These are phyloP conservation scores for Phaenicophaeus curvirostris DNA, from an alignment of 2,797 vertebrate genomes.

Conservation along the genomic window DNA sequence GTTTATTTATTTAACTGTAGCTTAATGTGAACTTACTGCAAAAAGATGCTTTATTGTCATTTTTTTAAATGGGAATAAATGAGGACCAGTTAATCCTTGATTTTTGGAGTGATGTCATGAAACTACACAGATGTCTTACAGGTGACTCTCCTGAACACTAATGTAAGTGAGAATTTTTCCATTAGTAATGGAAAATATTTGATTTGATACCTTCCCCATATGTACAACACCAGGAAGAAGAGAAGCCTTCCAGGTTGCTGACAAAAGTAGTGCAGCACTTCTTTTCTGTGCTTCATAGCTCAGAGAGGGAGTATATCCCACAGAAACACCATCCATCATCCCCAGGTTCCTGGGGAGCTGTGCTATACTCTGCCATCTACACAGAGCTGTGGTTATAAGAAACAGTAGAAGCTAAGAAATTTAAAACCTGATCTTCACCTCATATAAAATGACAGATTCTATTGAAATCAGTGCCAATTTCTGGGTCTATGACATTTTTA, in stretches of 20 bases:
- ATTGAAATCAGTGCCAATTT: conserved; percentile 24
- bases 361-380: not conserved
- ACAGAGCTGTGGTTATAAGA: not conserved
- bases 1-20: conserved; percentile 6
- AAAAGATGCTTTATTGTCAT: not conserved
- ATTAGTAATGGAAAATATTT: not conserved
- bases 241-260: not conserved
- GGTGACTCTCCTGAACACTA: not conserved
- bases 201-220: conserved; percentile 2
- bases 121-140: not conserved
- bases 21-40: not conserved
- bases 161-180: conserved; percentile 4
- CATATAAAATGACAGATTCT: conserved; percentile 8
- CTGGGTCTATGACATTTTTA: fast-evolving
- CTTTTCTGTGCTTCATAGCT: not conserved
- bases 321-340: conserved; percentile 34
- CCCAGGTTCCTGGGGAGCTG: not conserved
- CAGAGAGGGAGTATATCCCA: not conserved
- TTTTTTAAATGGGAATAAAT: conserved; percentile 3
- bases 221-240: not conserved
- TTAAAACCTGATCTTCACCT: conserved; percentile 25
- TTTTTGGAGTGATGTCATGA: not conserved
- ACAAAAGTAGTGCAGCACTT: not conserved
- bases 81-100: not conserved
- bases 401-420: conserved; percentile 29